Evolutionary conservation across 2,797 vertebrate species (phyloP).

Genomic region (Hippocampus kuda): DNA sequence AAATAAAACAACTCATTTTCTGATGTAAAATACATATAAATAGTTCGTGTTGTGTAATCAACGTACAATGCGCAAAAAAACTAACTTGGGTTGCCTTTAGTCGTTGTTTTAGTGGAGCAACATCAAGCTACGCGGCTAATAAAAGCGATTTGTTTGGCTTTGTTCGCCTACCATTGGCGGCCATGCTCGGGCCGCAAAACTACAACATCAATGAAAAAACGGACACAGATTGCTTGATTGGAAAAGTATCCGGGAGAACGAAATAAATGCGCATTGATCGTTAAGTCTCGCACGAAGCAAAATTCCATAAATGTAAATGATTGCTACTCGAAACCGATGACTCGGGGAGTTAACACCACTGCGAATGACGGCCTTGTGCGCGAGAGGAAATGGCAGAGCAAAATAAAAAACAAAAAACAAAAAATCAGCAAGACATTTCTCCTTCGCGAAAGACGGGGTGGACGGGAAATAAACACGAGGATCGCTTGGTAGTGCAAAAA

Average conservation of each 20-base stretch:
- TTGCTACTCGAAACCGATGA: slow-evolving; percentile 12
- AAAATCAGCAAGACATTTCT: neutral
- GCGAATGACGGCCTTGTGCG: neutral
- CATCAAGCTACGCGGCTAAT: slow-evolving; percentile 16
- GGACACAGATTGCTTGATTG: neutral
- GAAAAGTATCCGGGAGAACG: neutral
- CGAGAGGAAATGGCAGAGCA: neutral
- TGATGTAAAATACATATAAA: neutral
- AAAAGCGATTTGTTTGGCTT: slow-evolving; percentile 27
- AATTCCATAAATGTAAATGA: too few species aligned
- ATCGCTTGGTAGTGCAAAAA: neutral
- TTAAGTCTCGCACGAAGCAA: neutral
- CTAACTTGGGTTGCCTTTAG: neutral
- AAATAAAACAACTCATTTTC: neutral
- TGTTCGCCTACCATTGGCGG: slow-evolving; percentile 23
- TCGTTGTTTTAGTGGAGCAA: neutral
- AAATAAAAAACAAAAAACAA: too few species aligned
- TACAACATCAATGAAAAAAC: neutral
- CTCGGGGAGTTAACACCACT: slow-evolving; percentile 27
- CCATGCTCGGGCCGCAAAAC: slow-evolving; percentile 20
- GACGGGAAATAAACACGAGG: too few species aligned
- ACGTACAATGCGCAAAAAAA: neutral
- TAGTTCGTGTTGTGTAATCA: neutral
- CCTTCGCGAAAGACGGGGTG: too few species aligned
- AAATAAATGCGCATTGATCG: too few species aligned